phyloP scores from a whole-genome alignment of 2,888 invertebrate genomes.

The Helobdella robusta region DNA sequence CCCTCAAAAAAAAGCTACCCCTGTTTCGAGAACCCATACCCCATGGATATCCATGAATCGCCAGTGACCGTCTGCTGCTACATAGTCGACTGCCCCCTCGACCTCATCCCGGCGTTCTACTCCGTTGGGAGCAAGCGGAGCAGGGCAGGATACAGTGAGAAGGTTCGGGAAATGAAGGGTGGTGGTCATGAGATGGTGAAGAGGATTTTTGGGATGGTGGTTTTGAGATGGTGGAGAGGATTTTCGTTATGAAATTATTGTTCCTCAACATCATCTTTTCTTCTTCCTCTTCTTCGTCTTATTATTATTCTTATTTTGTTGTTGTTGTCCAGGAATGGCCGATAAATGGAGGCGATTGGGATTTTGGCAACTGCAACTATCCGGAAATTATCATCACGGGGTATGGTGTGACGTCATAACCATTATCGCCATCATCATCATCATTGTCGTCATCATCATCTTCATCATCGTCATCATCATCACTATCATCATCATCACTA shows the following conservation, averaged over 20 bases:
- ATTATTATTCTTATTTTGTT: too few species aligned
- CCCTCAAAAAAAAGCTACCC: too few species aligned
- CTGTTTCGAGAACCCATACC: slow-evolving; percentile 97
- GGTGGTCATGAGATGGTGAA: too few species aligned
- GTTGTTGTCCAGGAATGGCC: slow-evolving; percentile 73
- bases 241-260: too few species aligned
- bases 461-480: neutral
- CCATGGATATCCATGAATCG: slow-evolving; percentile 98
- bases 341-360: slow-evolving; percentile 89
- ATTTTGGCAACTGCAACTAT: slow-evolving; percentile 87
- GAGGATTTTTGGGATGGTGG: too few species aligned
- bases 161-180: too few species aligned
- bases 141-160: slow-evolving; percentile 48
- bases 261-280: too few species aligned
- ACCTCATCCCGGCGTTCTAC: slow-evolving; percentile 94
- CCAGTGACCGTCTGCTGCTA: slow-evolving; percentile 93
- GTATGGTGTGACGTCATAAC: too few species aligned
- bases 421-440: too few species aligned
- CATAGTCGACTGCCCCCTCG: slow-evolving; percentile 93
- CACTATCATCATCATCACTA: neutral
- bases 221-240: neutral
- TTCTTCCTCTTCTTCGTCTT: too few species aligned
- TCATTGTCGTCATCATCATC: too few species aligned
- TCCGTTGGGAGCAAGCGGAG: slow-evolving; percentile 64
- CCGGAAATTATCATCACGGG: slow-evolving; percentile 97